Conservation (phyloP, 2,888 invertebrate genomes). For the Plebejus melissa region DNA sequence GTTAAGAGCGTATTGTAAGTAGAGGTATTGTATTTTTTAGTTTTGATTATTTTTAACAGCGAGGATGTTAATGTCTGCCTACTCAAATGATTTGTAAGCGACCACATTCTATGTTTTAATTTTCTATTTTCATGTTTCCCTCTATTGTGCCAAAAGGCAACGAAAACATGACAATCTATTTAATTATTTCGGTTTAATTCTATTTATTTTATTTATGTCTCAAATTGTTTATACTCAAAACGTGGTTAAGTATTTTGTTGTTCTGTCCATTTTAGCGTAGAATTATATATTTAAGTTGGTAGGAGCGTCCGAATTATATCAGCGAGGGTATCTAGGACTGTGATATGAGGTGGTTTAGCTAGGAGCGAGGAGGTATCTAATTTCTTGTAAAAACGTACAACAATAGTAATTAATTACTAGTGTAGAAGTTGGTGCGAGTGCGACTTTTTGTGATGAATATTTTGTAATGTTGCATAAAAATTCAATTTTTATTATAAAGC, state of each 20-base stretch:
- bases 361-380: neutral
- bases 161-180: constrained; percentile 64
- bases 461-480: neutral
- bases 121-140: constrained; percentile 42
- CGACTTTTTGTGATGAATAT: neutral
- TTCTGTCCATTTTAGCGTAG: constrained; percentile 36
- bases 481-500: neutral
- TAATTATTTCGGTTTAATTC: constrained; percentile 50
- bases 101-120: constrained; percentile 33
- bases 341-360: constrained; percentile 45
- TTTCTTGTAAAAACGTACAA: constrained; percentile 12
- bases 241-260: constrained; percentile 32
- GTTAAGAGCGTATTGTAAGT: neutral
- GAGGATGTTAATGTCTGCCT: constrained; percentile 23
- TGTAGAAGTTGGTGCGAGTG: neutral
- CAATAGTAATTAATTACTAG: constrained; percentile 3
- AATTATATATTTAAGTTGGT: constrained; percentile 33
- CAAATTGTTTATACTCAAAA: constrained; percentile 22
- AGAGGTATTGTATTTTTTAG: constrained; percentile 6
- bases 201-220: constrained; percentile 60
- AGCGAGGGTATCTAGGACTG: constrained; percentile 55
- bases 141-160: constrained; percentile 68
- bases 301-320: constrained; percentile 34
- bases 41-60: neutral
- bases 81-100: constrained; percentile 43